These are phyloP conservation scores for Salvator merianae DNA, from an alignment of 2,113 vertebrate genomes.

Conservation along the genomic window DNA sequence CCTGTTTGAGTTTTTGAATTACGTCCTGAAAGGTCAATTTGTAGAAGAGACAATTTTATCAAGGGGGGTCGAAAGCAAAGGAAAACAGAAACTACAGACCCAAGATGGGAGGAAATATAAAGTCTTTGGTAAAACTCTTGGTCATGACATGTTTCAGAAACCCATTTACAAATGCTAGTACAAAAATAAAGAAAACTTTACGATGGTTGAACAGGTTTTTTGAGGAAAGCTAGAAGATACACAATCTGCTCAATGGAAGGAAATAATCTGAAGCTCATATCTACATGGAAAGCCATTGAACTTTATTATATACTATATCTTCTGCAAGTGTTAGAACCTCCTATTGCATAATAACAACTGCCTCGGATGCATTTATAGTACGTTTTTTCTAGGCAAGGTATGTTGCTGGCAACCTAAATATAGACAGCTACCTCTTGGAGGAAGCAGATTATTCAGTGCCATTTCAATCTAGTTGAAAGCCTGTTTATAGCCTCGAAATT, in stretches of 20 bases:
- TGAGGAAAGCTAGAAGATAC: not conserved
- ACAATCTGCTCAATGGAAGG: not conserved
- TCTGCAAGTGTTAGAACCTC: not conserved
- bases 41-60: constrained; percentile 47
- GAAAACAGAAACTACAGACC: constrained; percentile 63
- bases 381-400: too few species aligned
- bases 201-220: not conserved
- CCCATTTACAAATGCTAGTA: constrained; percentile 13
- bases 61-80: constrained; percentile 32
- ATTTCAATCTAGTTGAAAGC: too few species aligned
- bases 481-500: too few species aligned
- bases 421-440: too few species aligned
- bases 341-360: not conserved
- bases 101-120: constrained; percentile 53
- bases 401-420: too few species aligned
- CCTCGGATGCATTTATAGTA: not conserved
- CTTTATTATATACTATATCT: not conserved
- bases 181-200: not conserved
- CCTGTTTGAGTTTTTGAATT: constrained; percentile 70
- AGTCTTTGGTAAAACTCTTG: constrained; percentile 24
- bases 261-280: not conserved
- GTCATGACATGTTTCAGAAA: constrained; percentile 10
- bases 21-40: constrained; percentile 65
- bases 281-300: not conserved
- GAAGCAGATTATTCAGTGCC: too few species aligned